Base-by-base conservation (phyloP, 2,888 invertebrate species). In the Abscondita cerata region DNA sequence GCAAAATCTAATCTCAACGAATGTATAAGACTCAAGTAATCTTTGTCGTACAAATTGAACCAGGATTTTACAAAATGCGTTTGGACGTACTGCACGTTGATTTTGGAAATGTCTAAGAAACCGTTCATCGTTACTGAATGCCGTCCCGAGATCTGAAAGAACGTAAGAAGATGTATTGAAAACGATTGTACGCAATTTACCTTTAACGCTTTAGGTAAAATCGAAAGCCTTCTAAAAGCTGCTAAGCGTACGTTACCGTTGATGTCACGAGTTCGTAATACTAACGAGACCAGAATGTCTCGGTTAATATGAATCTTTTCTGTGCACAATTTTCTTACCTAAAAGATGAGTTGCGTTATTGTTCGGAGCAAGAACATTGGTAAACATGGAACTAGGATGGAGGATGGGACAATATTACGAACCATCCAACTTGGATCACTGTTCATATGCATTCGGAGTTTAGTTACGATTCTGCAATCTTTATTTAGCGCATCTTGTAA, bases 401-500 rank as follows among this genome's bases (percentile, higher is more conserved):
- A n/a, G n/a, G 12, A 51, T 46, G 33, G 6, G 4, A 13, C 5
- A 9, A 31, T 19, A n/a, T 40, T 44, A 44, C 44, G n/a, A 1
- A 75, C 77, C 68, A 71, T 73, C 11, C 89, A 82, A 67, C 87
- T 89, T 0, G 91, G 90, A 79, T 96, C 95, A 60, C 86, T 85
- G 65, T 85, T 83, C 78, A 92, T 83, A 67, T 92, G 90, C 72
- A 86, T 88, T 18, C 87, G 82, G 70, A 90, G 91, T 0, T 88
- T 85, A 68, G 87, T 84, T 0, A 93, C 88, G 0, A 95, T 89
- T 1, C 86, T 87, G 76, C 95, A 95, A 31, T 89, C 84, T 0
- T 85, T 84, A 73, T 92, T 88, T 48, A 82, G 82, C 0, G 94
- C 93, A 71, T 92, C 89, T 78, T 96, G 96, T 0, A 96, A 82